A percentile compares a stretch with the other conserved stretches of the same genome.
Evolutionary conservation across 1,140 invertebrate species (phyloP).

Genomic region (Sarcophaga bullata): DNA sequence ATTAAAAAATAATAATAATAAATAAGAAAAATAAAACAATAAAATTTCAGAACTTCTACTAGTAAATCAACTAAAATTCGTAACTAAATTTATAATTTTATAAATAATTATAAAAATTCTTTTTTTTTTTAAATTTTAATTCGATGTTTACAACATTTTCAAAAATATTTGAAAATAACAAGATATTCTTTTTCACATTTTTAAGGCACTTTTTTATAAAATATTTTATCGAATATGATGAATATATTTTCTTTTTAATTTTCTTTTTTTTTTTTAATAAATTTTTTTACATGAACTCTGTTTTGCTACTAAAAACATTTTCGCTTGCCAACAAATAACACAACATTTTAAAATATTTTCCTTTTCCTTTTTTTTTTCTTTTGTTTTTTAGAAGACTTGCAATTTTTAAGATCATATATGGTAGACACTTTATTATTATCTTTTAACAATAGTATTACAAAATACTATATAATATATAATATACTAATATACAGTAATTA

Average conservation of each 20-base stretch:
- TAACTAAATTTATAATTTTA: neutral
- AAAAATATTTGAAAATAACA: conserved; percentile 22
- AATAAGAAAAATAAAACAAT: neutral
- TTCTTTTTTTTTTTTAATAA: neutral
- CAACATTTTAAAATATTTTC: neutral
- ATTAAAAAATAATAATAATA: neutral
- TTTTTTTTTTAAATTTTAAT: neutral
- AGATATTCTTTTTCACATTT: neutral
- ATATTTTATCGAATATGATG: neutral
- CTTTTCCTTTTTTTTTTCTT: neutral
- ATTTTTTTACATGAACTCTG: neutral
- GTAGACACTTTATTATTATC: neutral
- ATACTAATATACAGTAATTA: no score
- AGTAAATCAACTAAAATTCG: conserved; percentile 15
- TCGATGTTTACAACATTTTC: neutral
- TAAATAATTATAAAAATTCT: neutral
- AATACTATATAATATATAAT: no score
- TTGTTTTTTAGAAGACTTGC: neutral
- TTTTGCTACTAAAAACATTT: neutral
- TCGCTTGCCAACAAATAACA: neutral
- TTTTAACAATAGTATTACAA: no score
- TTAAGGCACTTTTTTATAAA: conserved; percentile 15
- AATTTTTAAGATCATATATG: conserved; percentile 5
- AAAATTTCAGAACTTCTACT: conserved; percentile 7
- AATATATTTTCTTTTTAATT: neutral